Base-by-base conservation (phyloP, 2,888 invertebrate species). In the Prosopocoilus inquinatus region DNA sequence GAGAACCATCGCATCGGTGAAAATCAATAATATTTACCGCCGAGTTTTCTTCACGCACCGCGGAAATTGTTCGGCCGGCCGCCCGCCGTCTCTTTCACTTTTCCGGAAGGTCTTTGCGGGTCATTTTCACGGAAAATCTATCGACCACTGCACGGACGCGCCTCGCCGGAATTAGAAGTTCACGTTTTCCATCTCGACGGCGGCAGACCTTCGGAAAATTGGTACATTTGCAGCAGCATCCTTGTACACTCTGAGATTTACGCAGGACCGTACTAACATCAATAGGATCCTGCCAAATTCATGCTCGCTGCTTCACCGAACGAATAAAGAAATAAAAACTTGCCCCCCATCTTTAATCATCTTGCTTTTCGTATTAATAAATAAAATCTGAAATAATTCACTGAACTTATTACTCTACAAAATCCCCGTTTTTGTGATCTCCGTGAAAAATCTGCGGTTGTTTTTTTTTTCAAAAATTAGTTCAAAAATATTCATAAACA, bases 101-200 rank as follows among this genome's bases (percentile, higher is more conserved):
- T 28, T 2, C 20, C 20, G 20, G 3, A 5, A 28, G 1, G 20
- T 28, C 20, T 28, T 28, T 28, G 20, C 4, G 20, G 20, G 20
- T 28, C 20, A 28, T 28, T 28, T 28, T 28, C 3, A 5, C 20
- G 5, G 20, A 28, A 28, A 28, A 28, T 28, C 20, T 28, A 28
- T 28, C 20, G 20, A 28, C 20, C 20, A 28, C 20, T 28, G 5
- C 20, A 28, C 20, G 20, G 7, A 28, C 20, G 20, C 20, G 20
- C 20, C 20, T 28, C 20, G 20, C 20, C 20, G 55, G 65, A 69
- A 68, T 67, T 68, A 68, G 67, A 69, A 59, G 63, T 66, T 67
- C 61, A 64, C 64, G 66, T 64, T 67, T 64, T 69, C 73, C 73
- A 73, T 73, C 72, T 72, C 72, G 72, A 72, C 72, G 73, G 71